phyloP scores from a whole-genome alignment of 1,140 invertebrate species.

The Diuraphis noxia region DNA sequence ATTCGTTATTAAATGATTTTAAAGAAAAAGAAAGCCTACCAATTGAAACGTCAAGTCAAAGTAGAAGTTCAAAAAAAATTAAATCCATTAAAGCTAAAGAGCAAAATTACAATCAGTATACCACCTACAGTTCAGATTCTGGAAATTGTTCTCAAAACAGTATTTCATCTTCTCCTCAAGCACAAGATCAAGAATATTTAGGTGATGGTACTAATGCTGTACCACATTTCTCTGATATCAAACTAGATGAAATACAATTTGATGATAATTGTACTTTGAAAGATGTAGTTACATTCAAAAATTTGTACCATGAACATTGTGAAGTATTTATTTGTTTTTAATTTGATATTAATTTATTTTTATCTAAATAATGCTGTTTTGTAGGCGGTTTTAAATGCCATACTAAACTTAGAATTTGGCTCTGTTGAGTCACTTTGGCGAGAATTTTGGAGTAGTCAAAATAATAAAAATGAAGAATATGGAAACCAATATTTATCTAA shows the following conservation, averaged over 20 bases:
- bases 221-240: slow-evolving; percentile 80
- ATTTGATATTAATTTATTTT: background rate
- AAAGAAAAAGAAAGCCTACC: slow-evolving; percentile 56
- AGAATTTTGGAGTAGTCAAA: slow-evolving; percentile 87
- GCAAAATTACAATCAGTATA: slow-evolving; percentile 6
- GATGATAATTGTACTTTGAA: slow-evolving; percentile 77
- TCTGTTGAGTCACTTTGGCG: slow-evolving; percentile 89
- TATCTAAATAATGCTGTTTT: slow-evolving; percentile 52
- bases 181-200: slow-evolving; percentile 58
- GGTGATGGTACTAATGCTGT: slow-evolving; percentile 68
- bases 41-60: slow-evolving; percentile 47
- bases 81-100: slow-evolving; percentile 49
- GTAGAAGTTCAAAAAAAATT: slow-evolving; percentile 53
- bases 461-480: slow-evolving; percentile 74
- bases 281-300: slow-evolving; percentile 77
- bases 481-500: slow-evolving; percentile 78
- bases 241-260: slow-evolving; percentile 67
- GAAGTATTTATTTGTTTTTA: slow-evolving; percentile 63
- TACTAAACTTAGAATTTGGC: slow-evolving; percentile 86
- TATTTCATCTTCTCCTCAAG: slow-evolving; percentile 24
- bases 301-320: slow-evolving; percentile 87
- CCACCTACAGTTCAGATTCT: slow-evolving; percentile 30
- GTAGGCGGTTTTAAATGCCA: slow-evolving; percentile 84
- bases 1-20: slow-evolving; percentile 71
- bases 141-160: slow-evolving; percentile 42